Conservation (phyloP, 2,888 invertebrate genomes). For the Thereva unica region DNA sequence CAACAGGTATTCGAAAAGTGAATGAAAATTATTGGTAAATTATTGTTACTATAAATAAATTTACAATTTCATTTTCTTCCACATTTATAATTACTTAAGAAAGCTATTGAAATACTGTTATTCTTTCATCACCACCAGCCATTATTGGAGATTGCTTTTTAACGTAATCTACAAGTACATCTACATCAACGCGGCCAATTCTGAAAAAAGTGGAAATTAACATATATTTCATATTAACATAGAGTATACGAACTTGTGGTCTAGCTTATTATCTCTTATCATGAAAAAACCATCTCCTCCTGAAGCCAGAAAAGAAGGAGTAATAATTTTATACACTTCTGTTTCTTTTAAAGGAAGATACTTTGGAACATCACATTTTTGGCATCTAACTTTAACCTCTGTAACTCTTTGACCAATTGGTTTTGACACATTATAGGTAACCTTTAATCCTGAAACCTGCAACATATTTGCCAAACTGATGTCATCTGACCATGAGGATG, state of each 20-base stretch:
- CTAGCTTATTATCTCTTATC: conserved; percentile 52
- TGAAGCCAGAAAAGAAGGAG: conserved; percentile 65
- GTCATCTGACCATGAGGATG: conserved; percentile 52
- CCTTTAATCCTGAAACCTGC: conserved; percentile 63
- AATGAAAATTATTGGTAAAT: no score
- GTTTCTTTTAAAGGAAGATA: conserved; percentile 64
- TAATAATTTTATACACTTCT: conserved; percentile 66
- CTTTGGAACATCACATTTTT: conserved; percentile 66
- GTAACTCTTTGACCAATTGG: conserved; percentile 65
- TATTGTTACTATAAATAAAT: no score
- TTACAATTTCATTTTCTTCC: no score
- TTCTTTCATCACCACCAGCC: conserved; percentile 47
- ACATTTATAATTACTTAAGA: background rate
- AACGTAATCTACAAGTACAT: conserved; percentile 49
- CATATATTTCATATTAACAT: background rate
- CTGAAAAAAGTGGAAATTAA: conserved; percentile 41
- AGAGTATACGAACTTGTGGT: conserved; percentile 46
- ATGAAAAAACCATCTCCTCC: conserved; percentile 74
- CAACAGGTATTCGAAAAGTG: no score
- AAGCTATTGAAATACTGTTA: conserved; percentile 38
- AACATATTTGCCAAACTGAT: conserved; percentile 62
- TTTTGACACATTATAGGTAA: conserved; percentile 63
- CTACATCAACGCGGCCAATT: conserved; percentile 49
- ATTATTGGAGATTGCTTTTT: conserved; percentile 45
- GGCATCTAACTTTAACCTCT: conserved; percentile 64